Evolutionary conservation across 2,797 vertebrate genomes (phyloP).

Genomic region (Squalus acanthias): DNA sequence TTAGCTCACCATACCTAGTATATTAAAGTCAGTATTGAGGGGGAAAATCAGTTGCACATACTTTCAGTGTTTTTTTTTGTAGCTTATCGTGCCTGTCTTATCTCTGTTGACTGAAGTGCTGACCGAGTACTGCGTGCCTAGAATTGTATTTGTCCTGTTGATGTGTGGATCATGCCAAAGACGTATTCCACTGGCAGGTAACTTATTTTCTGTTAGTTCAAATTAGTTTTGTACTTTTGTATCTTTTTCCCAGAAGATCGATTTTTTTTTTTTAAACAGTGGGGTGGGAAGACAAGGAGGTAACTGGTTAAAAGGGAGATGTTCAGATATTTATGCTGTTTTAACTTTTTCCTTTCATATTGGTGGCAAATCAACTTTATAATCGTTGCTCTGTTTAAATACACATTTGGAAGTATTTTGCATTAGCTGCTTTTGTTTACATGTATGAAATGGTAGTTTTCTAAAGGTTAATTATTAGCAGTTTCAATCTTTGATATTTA

Average conservation of each 20-base stretch:
- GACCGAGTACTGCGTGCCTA: background rate
- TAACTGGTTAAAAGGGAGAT: background rate
- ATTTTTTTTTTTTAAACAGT: too few relatives aligned
- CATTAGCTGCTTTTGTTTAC: background rate
- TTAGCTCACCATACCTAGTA: conserved; percentile 20
- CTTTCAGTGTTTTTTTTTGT: background rate
- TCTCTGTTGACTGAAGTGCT: conserved; percentile 10
- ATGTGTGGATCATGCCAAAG: conserved; percentile 54
- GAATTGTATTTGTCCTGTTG: conserved; percentile 9
- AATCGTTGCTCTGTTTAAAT: background rate
- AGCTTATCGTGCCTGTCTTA: conserved; percentile 18
- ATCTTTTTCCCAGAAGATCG: conserved; percentile 6
- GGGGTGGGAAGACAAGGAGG: too few relatives aligned
- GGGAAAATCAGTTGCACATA: background rate
- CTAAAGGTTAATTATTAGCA: background rate
- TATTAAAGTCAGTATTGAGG: background rate
- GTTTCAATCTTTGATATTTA: background rate
- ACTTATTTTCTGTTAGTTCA: conserved; percentile 44
- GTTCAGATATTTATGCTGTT: background rate
- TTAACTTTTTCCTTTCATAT: conserved; percentile 26
- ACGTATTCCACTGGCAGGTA: conserved; percentile 45
- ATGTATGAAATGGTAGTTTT: background rate
- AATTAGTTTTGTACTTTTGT: conserved; percentile 40
- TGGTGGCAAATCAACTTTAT: conserved; percentile 27
- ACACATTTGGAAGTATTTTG: background rate